A percentile compares a stretch with the other conserved stretches of the same genome.
Conservation (phyloP, 23 tunicate species). For the Oikopleura dioica region DNA sequence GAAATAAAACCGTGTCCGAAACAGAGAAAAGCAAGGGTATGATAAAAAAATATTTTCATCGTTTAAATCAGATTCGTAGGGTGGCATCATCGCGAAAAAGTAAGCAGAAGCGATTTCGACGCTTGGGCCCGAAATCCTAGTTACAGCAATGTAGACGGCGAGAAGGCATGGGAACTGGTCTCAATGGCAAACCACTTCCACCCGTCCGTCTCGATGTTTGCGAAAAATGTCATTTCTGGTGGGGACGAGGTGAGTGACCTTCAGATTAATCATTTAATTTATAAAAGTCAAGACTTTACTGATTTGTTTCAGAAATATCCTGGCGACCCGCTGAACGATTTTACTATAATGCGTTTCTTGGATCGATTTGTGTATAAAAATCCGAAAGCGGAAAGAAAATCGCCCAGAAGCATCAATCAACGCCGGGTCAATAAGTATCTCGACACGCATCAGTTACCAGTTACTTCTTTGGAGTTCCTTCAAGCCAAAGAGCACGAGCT, state of each 20-base stretch:
- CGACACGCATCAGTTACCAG: neutral
- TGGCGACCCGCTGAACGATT: neutral
- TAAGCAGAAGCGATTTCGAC: neutral
- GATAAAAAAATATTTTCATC: neutral
- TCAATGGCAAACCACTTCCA: neutral
- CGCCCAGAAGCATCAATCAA: neutral
- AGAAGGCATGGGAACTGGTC: neutral
- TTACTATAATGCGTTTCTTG: neutral
- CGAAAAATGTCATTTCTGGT: neutral
- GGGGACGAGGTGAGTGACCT: neutral
- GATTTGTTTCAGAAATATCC: neutral
- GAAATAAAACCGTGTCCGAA: no score
- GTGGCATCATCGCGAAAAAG: neutral
- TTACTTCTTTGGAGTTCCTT: neutral
- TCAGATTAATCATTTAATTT: neutral
- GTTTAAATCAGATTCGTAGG: neutral
- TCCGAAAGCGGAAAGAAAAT: neutral
- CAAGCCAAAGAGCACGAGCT: neutral
- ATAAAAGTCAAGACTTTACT: neutral
- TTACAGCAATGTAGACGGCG: neutral
- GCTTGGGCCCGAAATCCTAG: neutral
- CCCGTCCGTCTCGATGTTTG: neutral
- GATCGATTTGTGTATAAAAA: neutral
- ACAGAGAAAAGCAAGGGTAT: no score
- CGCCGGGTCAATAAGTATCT: neutral